A percentile compares a stretch with the other conserved stretches of the same genome.
These are phyloP conservation scores for Tryphoninae sp. DNA, from an alignment of 2,888 invertebrate species.

Conservation along the genomic window DNA sequence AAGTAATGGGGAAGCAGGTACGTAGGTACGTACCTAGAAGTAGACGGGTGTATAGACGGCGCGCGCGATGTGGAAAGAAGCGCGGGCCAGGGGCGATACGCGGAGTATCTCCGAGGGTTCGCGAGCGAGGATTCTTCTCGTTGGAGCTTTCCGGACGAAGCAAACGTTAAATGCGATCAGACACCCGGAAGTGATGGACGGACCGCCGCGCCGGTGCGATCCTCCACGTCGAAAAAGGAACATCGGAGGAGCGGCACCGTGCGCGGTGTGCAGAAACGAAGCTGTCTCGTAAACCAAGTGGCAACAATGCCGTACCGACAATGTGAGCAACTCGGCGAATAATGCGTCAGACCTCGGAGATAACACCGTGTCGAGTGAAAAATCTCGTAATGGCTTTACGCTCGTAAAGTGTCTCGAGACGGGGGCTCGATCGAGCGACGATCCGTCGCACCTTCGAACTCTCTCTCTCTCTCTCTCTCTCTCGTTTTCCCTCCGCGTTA, in stretches of 20 bases:
- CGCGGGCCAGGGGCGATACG: too few relatives aligned
- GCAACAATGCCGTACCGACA: slow-evolving; percentile 70
- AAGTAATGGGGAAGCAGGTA: too few relatives aligned
- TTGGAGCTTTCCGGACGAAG: slow-evolving; percentile 67
- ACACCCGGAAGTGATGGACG: slow-evolving; percentile 78
- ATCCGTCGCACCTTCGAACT: slow-evolving; percentile 5
- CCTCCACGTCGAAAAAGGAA: slow-evolving; percentile 17
- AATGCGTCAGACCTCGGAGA: slow-evolving; percentile 56
- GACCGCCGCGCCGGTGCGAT: slow-evolving; percentile 55
- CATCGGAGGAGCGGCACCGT: background rate
- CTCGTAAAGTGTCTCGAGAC: slow-evolving; percentile 66
- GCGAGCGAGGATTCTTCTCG: slow-evolving; percentile 6
- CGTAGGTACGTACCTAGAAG: too few relatives aligned
- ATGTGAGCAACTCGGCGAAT: slow-evolving; percentile 67
- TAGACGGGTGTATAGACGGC: too few relatives aligned
- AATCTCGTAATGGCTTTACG: slow-evolving; percentile 64
- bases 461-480: slow-evolving; percentile 34
- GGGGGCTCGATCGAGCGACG: slow-evolving; percentile 52
- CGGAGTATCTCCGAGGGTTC: background rate
- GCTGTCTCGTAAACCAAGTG: slow-evolving; percentile 74
- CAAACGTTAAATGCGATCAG: slow-evolving; percentile 76
- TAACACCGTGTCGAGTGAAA: slow-evolving; percentile 42
- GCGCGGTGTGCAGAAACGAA: slow-evolving; percentile 64
- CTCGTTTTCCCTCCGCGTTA: slow-evolving; percentile 15
- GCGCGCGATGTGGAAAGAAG: too few relatives aligned